Conservation (phyloP, 2,888 invertebrate genomes). For the Dryomyza anilis region DNA sequence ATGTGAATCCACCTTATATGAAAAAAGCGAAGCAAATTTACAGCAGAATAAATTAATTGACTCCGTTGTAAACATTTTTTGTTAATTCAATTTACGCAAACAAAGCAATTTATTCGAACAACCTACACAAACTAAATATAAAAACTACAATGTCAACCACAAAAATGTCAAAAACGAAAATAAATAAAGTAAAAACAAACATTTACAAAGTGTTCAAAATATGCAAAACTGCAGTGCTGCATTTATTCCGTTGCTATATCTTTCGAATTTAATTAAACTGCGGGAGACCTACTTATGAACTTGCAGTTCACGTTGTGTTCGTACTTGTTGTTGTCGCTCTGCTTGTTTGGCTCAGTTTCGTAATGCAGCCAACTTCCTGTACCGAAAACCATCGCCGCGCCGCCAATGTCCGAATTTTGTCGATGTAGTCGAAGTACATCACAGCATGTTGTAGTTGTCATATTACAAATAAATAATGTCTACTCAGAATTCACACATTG, state of each 20-base stretch:
- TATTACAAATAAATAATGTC: too few relatives aligned
- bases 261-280: not conserved
- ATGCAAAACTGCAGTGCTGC: constrained; percentile 17
- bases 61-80: constrained; percentile 1
- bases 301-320: not conserved
- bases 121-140: not conserved
- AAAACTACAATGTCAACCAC: constrained; percentile 13
- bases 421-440: too few relatives aligned
- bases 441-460: too few relatives aligned
- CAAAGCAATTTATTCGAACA: not conserved
- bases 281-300: constrained; percentile 11
- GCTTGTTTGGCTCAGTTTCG: constrained; percentile 4
- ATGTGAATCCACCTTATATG: too few relatives aligned
- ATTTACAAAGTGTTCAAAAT: not conserved
- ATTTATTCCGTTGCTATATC: not conserved
- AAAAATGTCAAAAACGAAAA: not conserved
- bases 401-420: constrained; percentile 10
- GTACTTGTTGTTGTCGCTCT: not conserved
- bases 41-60: not conserved
- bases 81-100: not conserved
- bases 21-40: too few relatives aligned
- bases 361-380: constrained; percentile 21
- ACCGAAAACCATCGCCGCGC: not conserved
- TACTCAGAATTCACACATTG: too few relatives aligned
- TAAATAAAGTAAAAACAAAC: not conserved